phyloP scores from a whole-genome alignment of 2,888 invertebrate species.

The Drosophila ustulata region DNA sequence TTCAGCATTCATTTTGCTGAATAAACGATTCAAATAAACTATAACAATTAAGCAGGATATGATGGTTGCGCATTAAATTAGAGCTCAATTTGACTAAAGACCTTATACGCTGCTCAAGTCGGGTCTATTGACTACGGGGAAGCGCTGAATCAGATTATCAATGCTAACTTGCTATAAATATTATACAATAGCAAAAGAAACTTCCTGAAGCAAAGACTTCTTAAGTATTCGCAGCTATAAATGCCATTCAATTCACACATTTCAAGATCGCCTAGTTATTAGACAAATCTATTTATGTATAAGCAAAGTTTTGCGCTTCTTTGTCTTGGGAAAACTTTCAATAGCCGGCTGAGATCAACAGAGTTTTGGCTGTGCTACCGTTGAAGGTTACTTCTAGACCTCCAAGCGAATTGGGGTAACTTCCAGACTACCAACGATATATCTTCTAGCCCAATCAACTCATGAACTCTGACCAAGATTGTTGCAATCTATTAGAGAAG shows the following conservation, averaged over 20 bases:
- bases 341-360: slow-evolving; percentile 3
- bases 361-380: not conserved
- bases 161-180: not conserved
- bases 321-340: slow-evolving; percentile 1
- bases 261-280: not conserved
- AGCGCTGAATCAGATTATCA: not conserved
- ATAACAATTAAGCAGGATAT: slow-evolving; percentile 26
- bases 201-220: not conserved
- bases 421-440: slow-evolving; percentile 3
- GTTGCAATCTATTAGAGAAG: slow-evolving; percentile 10
- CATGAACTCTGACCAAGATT: slow-evolving; percentile 11
- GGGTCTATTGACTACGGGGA: not conserved
- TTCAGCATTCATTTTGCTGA: slow-evolving; percentile 2
- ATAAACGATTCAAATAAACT: not conserved
- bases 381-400: slow-evolving; percentile 9
- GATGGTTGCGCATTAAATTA: slow-evolving; percentile 2
- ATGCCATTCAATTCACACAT: not conserved
- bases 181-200: not conserved
- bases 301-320: not conserved
- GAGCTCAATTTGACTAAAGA: not conserved
- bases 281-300: not conserved
- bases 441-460: not conserved
- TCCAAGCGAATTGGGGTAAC: not conserved
- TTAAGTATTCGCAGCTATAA: not conserved
- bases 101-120: not conserved